A percentile compares a stretch with the other conserved stretches of the same genome.
These are phyloP conservation scores for Sinelater perroti DNA, from an alignment of 2,888 invertebrate species.

Conservation along the genomic window DNA sequence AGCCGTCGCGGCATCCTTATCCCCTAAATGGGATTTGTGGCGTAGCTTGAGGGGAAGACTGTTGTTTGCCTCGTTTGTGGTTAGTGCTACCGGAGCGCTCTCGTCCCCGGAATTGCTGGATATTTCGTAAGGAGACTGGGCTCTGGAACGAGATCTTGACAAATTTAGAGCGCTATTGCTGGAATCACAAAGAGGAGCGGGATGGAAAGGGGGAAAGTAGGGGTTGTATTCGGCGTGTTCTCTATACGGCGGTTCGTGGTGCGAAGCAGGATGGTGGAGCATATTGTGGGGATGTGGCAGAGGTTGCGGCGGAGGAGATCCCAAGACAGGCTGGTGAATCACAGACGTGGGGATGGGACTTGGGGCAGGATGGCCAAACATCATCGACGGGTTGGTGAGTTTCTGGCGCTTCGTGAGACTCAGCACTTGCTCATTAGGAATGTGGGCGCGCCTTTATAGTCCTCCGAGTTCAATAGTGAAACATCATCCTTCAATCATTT, in stretches of 20 bases:
- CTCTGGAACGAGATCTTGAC: slow-evolving; percentile 63
- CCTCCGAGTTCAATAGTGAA: no score
- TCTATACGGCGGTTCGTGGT: slow-evolving; percentile 63
- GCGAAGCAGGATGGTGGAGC: slow-evolving; percentile 62
- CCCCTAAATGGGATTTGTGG: slow-evolving; percentile 90
- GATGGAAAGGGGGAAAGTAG: slow-evolving; percentile 50
- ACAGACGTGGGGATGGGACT: slow-evolving; percentile 68
- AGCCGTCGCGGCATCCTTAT: slow-evolving; percentile 86
- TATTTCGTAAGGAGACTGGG: slow-evolving; percentile 81
- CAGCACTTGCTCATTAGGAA: slow-evolving; percentile 85
- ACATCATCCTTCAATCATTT: no score
- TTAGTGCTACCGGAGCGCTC: slow-evolving; percentile 58
- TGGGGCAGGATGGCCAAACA: slow-evolving; percentile 66
- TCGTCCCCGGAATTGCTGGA: slow-evolving; percentile 77
- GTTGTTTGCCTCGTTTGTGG: slow-evolving; percentile 71
- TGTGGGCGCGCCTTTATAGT: no score
- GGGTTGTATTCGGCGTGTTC: slow-evolving; percentile 61
- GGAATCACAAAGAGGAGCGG: slow-evolving; percentile 49
- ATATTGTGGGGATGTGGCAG: slow-evolving; percentile 62
- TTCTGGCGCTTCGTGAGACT: slow-evolving; percentile 82
- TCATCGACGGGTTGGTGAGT: slow-evolving; percentile 60
- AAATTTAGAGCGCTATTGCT: slow-evolving; percentile 77
- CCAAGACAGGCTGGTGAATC: slow-evolving; percentile 66
- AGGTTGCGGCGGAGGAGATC: slow-evolving; percentile 64
- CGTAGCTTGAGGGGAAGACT: slow-evolving; percentile 89